These are phyloP conservation scores for Ochropleura leucogaster DNA, from an alignment of 2,888 invertebrate species.

Conservation along the genomic window DNA sequence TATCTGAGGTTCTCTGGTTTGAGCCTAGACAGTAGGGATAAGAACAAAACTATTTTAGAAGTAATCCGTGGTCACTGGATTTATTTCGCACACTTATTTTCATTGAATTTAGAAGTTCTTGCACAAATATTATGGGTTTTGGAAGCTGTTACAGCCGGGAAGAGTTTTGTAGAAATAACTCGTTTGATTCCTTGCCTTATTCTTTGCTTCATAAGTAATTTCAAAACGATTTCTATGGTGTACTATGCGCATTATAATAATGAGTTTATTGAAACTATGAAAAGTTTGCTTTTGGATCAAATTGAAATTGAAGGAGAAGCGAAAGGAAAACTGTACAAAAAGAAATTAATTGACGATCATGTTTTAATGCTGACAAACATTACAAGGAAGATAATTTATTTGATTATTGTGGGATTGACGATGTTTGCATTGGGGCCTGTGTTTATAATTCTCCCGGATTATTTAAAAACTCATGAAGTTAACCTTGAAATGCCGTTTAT, in stretches of 20 bases:
- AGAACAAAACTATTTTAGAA: slow-evolving; percentile 10
- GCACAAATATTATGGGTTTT: slow-evolving; percentile 34
- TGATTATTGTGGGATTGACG: slow-evolving; percentile 21
- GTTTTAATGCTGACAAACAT: slow-evolving; percentile 35
- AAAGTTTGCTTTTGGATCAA: slow-evolving; percentile 23
- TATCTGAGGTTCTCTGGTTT: slow-evolving; percentile 45
- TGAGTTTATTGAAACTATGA: slow-evolving; percentile 42
- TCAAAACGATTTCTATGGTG: slow-evolving; percentile 38
- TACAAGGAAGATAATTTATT: slow-evolving; percentile 9
- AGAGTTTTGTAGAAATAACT: slow-evolving; percentile 54
- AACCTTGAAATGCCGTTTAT: slow-evolving; percentile 52
- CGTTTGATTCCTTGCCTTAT: slow-evolving; percentile 47
- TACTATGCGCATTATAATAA: slow-evolving; percentile 38
- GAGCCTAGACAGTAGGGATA: slow-evolving; percentile 10
- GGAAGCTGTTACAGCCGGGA: slow-evolving; percentile 33
- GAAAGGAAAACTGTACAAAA: slow-evolving; percentile 22
- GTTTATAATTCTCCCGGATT: slow-evolving; percentile 21
- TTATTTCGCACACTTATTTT: slow-evolving; percentile 23
- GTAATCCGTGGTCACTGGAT: slow-evolving; percentile 26
- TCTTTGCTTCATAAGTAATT: slow-evolving; percentile 28
- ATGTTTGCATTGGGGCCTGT: slow-evolving; percentile 45
- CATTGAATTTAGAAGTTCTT: slow-evolving; percentile 31
- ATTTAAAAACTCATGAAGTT: slow-evolving; percentile 35
- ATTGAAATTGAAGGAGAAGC: slow-evolving; percentile 11
- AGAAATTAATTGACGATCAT: slow-evolving; percentile 32